Base-by-base conservation (phyloP, 1,140 invertebrate genomes). In the Lasioglossum albipes region DNA sequence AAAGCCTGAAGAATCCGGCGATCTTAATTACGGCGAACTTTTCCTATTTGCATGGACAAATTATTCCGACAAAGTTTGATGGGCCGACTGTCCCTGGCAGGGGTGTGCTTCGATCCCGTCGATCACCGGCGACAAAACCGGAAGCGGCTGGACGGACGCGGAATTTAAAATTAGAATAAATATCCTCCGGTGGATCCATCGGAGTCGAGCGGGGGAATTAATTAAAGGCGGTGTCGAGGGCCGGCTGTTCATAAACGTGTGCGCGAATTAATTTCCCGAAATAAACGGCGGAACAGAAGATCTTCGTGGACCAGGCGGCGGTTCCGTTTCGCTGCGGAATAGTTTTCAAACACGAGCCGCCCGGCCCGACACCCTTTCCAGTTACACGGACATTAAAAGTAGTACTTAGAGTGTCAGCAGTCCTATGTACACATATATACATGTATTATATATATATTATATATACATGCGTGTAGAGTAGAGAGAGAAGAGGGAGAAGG, bases 371-470 rank as follows among this genome's bases (percentile, higher is more conserved):
- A 75, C 45, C 79, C 66, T 67, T 68, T 54, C 64, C 73, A 75
- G 31, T 74, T 76, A 62, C 73, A 42, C 65, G 59, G 73, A 77
- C 79, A 76, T 74, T 81, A 77, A 81, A 81, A 81, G 79, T 81
- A 81, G 27, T 76, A 77, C 79, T 81, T 77, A 79, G 75, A 72
- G 75, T 70, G 69, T 61, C 45, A 57, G 68, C 41, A 45, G 68
- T 72, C 70, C 69, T 67, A 74, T 65, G 66, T 65, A 82, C 13
- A 41, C 36, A 36, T 61, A 62, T 18, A 54, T 5, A 36, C 36
- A 36, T 2, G 36, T 36, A 36, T 27, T 27, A 27, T 27, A 27
- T 27, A 27, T 27, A 27, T 27, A 27, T 27, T 0, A 27, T 27
- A 20, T 59, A 59, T 54, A 59, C 22, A 59, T n/a, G n/a, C 3